Evolutionary conservation across 2,797 vertebrate species (phyloP).

Genomic region (Tragelaphus eurycerus): DNA sequence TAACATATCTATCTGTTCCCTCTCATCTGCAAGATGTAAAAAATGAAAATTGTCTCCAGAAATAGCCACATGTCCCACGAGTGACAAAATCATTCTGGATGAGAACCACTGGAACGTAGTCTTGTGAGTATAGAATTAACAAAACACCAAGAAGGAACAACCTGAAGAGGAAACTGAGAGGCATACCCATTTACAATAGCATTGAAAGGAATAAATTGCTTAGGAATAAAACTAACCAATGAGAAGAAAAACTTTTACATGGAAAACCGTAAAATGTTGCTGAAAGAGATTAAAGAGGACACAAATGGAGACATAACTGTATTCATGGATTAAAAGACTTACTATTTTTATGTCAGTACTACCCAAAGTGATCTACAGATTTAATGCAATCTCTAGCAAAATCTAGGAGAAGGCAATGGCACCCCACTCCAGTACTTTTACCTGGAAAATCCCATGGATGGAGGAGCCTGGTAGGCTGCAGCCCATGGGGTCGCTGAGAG

Average conservation of each 20-base stretch:
- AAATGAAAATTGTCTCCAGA: neutral
- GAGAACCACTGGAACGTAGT: neutral
- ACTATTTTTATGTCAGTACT: neutral
- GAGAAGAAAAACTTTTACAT: neutral
- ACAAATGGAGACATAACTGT: neutral
- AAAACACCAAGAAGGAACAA: neutral
- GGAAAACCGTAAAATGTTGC: neutral
- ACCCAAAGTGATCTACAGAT: neutral
- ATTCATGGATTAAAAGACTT: neutral
- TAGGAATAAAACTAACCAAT: neutral
- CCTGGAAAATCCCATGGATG: too few species aligned
- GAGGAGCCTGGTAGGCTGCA: too few species aligned
- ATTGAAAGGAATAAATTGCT: neutral
- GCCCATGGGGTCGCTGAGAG: too few species aligned
- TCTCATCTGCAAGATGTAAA: neutral
- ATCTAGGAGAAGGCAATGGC: too few species aligned
- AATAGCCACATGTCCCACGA: neutral
- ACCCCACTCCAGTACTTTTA: too few species aligned
- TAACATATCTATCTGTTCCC: neutral
- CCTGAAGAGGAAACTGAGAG: neutral
- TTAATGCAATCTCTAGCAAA: neutral
- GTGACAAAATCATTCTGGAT: neutral
- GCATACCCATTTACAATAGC: neutral
- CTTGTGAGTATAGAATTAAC: neutral
- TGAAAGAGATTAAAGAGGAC: neutral